Percentiles rank a stretch among this genome's conserved stretches.
These are phyloP conservation scores for Tiliacea citrago DNA, from an alignment of 2,888 invertebrate species.

Conservation along the genomic window DNA sequence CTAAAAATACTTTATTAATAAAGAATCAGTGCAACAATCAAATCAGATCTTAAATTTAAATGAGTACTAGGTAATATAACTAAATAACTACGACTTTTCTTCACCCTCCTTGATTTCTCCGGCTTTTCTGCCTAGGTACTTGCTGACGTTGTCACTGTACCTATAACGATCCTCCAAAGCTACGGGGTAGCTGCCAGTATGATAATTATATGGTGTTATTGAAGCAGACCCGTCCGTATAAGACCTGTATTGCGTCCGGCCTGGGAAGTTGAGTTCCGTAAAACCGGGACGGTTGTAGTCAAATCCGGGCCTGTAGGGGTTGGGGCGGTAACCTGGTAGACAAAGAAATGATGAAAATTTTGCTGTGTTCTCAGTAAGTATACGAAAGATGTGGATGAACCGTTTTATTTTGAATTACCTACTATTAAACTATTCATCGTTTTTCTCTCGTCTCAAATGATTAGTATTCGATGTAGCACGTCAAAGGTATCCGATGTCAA, in stretches of 20 bases:
- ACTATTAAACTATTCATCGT: background rate
- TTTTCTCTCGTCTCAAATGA: slow-evolving; percentile 10
- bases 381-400: background rate
- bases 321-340: slow-evolving; percentile 76
- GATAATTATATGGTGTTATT: slow-evolving; percentile 65
- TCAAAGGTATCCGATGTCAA: slow-evolving; percentile 27
- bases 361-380: background rate
- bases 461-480: slow-evolving; percentile 33
- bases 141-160: slow-evolving; percentile 79
- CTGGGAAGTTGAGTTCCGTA: slow-evolving; percentile 63
- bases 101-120: slow-evolving; percentile 78
- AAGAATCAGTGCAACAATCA: slow-evolving; percentile 63
- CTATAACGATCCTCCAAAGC: slow-evolving; percentile 79
- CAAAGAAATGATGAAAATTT: slow-evolving; percentile 20
- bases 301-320: slow-evolving; percentile 75
- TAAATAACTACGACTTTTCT: slow-evolving; percentile 60
- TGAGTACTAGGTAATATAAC: slow-evolving; percentile 28
- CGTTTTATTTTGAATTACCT: background rate
- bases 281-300: slow-evolving; percentile 73
- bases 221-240: slow-evolving; percentile 64
- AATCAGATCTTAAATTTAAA: slow-evolving; percentile 62
- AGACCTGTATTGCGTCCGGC: slow-evolving; percentile 60
- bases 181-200: slow-evolving; percentile 78
- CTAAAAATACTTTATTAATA: slow-evolving; percentile 53
- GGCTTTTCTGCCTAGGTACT: slow-evolving; percentile 78